Evolutionary conservation across 2,113 vertebrate genomes (phyloP).

Genomic region (Leptobrachium leishanense): DNA sequence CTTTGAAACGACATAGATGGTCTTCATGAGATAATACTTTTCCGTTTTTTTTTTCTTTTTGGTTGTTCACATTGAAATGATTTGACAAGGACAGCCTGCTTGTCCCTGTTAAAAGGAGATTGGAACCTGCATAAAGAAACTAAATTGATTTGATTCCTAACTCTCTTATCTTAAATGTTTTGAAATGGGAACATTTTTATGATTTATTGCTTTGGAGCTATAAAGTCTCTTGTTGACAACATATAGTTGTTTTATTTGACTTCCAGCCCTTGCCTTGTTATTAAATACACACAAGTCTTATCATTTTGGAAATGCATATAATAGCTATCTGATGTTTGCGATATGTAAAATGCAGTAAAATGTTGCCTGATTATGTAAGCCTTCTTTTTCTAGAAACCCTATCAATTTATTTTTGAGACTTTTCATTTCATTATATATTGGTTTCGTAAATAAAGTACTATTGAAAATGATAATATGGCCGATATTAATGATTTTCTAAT

Average conservation of each 20-base stretch:
- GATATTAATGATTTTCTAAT: no score
- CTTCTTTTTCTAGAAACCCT: neutral
- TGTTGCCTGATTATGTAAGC: constrained; percentile 14
- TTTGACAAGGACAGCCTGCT: constrained; percentile 68
- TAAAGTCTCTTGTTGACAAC: constrained; percentile 73
- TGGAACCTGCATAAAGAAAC: constrained; percentile 65
- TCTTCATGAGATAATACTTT: constrained; percentile 60
- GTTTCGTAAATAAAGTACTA: no score
- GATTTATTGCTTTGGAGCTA: constrained; percentile 82
- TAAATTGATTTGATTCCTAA: constrained; percentile 80
- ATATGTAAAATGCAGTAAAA: constrained; percentile 27
- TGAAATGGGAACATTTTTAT: constrained; percentile 77
- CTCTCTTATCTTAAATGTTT: constrained; percentile 80
- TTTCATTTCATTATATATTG: no score
- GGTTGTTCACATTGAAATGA: constrained; percentile 64
- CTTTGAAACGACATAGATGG: constrained; percentile 48
- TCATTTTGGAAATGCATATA: constrained; percentile 35
- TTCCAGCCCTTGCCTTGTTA: constrained; percentile 47
- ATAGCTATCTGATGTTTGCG: constrained; percentile 40
- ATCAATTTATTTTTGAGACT: no score
- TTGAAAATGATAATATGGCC: no score
- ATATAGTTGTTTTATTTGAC: constrained; percentile 54
- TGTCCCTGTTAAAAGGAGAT: constrained; percentile 62
- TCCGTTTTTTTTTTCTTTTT: constrained; percentile 65
- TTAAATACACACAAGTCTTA: constrained; percentile 28